phyloP scores from a whole-genome alignment of 2,797 vertebrate species.

The Hemitrygon akajei region DNA sequence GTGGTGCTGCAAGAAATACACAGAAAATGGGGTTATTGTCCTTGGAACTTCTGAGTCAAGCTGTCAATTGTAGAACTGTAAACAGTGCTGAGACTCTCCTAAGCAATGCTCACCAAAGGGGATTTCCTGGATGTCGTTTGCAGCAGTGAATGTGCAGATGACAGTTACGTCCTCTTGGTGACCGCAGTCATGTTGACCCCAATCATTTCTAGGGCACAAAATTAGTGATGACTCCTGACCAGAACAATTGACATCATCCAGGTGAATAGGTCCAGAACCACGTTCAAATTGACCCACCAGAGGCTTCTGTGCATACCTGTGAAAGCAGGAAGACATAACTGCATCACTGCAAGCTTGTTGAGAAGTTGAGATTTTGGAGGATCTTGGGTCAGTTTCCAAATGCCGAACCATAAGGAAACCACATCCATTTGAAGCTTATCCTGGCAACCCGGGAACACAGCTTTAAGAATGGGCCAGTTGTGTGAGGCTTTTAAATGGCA shows the following conservation, averaged over 20 bases:
- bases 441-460: neutral
- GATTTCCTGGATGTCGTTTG: constrained; percentile 54
- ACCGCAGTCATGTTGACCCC: constrained; percentile 81
- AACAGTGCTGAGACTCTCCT: neutral
- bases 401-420: neutral
- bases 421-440: neutral
- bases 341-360: neutral
- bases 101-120: constrained; percentile 61
- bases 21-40: neutral
- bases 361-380: neutral
- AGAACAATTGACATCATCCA: constrained; percentile 84
- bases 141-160: constrained; percentile 58
- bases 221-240: constrained; percentile 75
- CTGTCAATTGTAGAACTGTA: neutral
- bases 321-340: neutral
- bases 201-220: constrained; percentile 70
- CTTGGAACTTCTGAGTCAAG: neutral
- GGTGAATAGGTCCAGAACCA: constrained; percentile 67
- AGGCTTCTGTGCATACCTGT: constrained; percentile 66
- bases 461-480: neutral
- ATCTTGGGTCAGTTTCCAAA: neutral
- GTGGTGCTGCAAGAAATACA: neutral
- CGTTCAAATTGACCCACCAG: constrained; percentile 56
- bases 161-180: constrained; percentile 78
- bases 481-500: neutral